phyloP scores from a whole-genome alignment of 2,113 vertebrate species.

The Marmota monax region DNA sequence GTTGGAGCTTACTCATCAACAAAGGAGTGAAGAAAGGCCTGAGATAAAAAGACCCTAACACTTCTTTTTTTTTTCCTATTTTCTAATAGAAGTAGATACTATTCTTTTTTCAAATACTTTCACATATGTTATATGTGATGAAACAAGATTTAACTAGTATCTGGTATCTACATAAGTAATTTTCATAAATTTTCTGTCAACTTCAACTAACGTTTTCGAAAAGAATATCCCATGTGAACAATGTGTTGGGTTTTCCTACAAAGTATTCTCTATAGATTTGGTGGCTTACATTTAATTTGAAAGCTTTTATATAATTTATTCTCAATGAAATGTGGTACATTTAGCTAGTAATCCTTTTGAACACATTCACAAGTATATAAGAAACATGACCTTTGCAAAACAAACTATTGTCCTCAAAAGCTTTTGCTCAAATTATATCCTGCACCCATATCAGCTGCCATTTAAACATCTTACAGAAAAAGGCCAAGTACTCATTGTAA shows the following conservation, averaged over 20 bases:
- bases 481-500: slow-evolving; percentile 76
- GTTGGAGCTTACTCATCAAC: background rate
- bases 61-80: background rate
- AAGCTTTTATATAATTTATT: slow-evolving; percentile 73
- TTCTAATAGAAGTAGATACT: background rate
- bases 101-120: background rate
- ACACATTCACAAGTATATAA: slow-evolving; percentile 78
- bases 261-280: slow-evolving; percentile 53
- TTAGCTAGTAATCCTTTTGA: slow-evolving; percentile 81
- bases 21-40: background rate
- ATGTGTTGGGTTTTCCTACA: background rate
- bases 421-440: slow-evolving; percentile 80
- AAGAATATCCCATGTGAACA: slow-evolving; percentile 40
- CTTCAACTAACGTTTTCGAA: slow-evolving; percentile 22
- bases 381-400: slow-evolving; percentile 85
- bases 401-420: slow-evolving; percentile 80
- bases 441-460: slow-evolving; percentile 83
- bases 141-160: background rate
- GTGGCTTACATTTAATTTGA: slow-evolving; percentile 68
- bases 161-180: slow-evolving; percentile 11
- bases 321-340: slow-evolving; percentile 78
- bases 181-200: slow-evolving; percentile 47
- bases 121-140: background rate
- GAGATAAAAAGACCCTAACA: background rate
- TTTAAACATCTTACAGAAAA: slow-evolving; percentile 82